Base-by-base conservation (phyloP, 92 coral and sea anemone species). In the Porites cylindrica region DNA sequence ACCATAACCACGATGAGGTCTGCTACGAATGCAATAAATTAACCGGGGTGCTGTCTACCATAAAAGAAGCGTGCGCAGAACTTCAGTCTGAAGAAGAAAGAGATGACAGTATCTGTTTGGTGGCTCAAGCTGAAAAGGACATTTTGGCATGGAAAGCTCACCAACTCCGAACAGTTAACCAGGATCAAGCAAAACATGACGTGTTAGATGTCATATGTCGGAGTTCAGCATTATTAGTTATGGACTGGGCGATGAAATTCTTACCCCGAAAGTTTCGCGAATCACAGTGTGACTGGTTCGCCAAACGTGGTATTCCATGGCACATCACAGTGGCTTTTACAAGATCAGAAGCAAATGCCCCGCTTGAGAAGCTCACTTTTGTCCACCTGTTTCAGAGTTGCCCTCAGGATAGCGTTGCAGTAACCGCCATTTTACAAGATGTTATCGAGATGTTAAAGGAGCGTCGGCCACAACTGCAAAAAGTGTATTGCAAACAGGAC, bases 161-260 rank as follows among this genome's bases (percentile, higher is more conserved):
- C 32, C 32, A 29, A 29, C 32, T 29, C 32, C 32, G 4, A 26
- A 26, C 32, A 26, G 32, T 26, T 26, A 26, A 26, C 32, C 32
- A 26, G 32, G 32, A 1, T 26, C 32, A 26, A 26, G 32, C 32
- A 26, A 26, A 74, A 82, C n/a, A 12, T 72, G 78, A 71, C 7
- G 87, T 82, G 8, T 59, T 71, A 62, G 87, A 72, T 8, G 19
- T 58, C 79, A 17, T 71, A 64, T 47, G 43, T 9, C 79, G 21
- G 19, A 18, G 3, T 26, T 70, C 70, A 61, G 80, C 74, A 64
- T 72, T 83, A 43, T 16, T 83, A 51, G 87, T 72, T 20, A 52
- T 61, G 77, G 86, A 87, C 56, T 81, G 70, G 86, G 82, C 86
- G 10, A 73, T 87, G 91, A 80, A 87, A 60, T 87, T n/a, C 71